Conservation (phyloP, 1,140 invertebrate species). For the Megathymus violae region DNA sequence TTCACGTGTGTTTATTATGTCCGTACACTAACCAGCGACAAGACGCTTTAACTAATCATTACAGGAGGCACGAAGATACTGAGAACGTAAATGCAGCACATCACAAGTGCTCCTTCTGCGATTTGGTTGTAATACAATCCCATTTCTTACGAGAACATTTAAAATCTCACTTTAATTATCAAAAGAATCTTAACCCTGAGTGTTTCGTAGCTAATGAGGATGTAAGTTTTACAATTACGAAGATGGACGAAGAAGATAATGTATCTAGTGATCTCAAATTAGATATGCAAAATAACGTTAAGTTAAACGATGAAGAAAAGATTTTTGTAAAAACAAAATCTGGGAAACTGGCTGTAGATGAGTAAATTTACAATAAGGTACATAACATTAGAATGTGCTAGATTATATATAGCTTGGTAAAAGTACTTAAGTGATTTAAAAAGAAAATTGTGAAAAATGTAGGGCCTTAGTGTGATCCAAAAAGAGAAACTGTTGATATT, state of each 20-base stretch:
- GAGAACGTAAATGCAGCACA: slow-evolving; percentile 81
- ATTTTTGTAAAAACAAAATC: slow-evolving; percentile 74
- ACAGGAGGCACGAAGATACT: slow-evolving; percentile 87
- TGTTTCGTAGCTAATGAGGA: slow-evolving; percentile 72
- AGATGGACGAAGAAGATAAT: slow-evolving; percentile 59
- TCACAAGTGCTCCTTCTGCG: slow-evolving; percentile 92
- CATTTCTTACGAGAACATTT: slow-evolving; percentile 92
- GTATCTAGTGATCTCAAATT: slow-evolving; percentile 66
- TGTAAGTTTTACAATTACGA: slow-evolving; percentile 68
- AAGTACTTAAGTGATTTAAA: slow-evolving; percentile 31
- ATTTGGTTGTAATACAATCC: slow-evolving; percentile 91
- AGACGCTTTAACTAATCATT: slow-evolving; percentile 90
- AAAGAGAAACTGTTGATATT: slow-evolving; percentile 59
- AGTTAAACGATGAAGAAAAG: slow-evolving; percentile 60
- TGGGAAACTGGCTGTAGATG: slow-evolving; percentile 65
- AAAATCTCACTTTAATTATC: slow-evolving; percentile 89
- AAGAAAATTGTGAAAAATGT: slow-evolving; percentile 34
- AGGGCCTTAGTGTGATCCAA: slow-evolving; percentile 49
- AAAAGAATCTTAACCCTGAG: slow-evolving; percentile 85
- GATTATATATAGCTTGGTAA: slow-evolving; percentile 20
- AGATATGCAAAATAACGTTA: slow-evolving; percentile 53
- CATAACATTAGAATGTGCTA: slow-evolving; percentile 6
- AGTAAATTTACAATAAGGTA: slow-evolving; percentile 11
- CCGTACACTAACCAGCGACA: slow-evolving; percentile 90
- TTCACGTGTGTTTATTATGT: slow-evolving; percentile 88